Evolutionary conservation across 2,797 vertebrate genomes (phyloP).

Genomic region (Aeoliscus strigatus): DNA sequence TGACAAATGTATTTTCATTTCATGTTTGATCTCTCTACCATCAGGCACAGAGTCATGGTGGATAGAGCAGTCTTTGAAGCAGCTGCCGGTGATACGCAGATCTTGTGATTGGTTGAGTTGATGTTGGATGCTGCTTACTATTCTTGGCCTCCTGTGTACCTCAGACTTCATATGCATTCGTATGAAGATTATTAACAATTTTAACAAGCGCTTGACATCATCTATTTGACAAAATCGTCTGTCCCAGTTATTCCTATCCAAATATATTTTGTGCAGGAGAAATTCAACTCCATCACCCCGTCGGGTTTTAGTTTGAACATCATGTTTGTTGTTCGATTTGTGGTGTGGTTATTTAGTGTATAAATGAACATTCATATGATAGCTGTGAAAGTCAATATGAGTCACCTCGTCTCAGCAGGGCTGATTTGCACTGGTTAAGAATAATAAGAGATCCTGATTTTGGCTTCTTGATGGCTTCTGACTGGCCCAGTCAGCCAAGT

Average conservation of each 20-base stretch:
- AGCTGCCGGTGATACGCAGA: constrained; percentile 11
- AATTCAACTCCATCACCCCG: neutral
- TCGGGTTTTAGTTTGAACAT: neutral
- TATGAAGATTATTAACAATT: constrained; percentile 13
- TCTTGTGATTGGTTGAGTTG: constrained; percentile 12
- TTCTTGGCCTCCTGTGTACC: constrained; percentile 4
- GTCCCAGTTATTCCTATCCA: neutral
- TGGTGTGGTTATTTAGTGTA: neutral
- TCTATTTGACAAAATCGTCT: neutral
- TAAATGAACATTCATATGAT: constrained; percentile 1
- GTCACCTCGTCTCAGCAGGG: too few relatives aligned
- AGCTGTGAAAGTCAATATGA: too few relatives aligned
- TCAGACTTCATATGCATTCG: constrained; percentile 4
- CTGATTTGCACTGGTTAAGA: too few relatives aligned
- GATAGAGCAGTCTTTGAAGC: constrained; percentile 39
- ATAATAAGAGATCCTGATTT: too few relatives aligned
- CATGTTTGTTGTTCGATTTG: too few relatives aligned
- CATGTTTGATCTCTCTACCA: constrained; percentile 32
- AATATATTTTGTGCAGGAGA: neutral
- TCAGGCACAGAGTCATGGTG: constrained; percentile 23
- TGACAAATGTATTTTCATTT: constrained; percentile 16
- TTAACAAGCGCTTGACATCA: neutral
- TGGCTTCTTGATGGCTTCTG: too few relatives aligned
- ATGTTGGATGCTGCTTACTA: constrained; percentile 7
- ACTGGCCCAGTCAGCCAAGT: too few relatives aligned